A percentile compares a stretch with the other conserved stretches of the same genome.
These are phyloP conservation scores for Zophobas atratus DNA, from an alignment of 1,140 invertebrate species.

Conservation along the genomic window DNA sequence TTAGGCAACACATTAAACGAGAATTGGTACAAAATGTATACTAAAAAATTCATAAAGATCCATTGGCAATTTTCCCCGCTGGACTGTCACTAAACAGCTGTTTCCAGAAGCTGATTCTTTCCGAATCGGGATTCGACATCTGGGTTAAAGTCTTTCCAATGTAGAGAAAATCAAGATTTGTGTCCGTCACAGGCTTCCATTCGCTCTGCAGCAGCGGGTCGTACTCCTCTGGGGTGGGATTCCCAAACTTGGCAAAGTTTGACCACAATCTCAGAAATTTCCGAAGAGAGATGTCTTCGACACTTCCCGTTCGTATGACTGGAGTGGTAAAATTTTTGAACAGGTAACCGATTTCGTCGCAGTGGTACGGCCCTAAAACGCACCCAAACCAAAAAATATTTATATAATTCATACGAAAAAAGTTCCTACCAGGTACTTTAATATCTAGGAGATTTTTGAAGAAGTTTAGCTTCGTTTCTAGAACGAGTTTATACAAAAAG, in stretches of 20 bases:
- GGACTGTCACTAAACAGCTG: too few relatives aligned
- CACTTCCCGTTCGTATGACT: conserved; percentile 53
- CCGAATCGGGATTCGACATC: too few relatives aligned
- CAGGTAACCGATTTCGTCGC: conserved; percentile 75
- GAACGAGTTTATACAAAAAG: conserved; percentile 48
- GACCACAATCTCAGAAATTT: conserved; percentile 68
- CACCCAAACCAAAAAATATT: conserved; percentile 62
- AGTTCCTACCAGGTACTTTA: background rate
- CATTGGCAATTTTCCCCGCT: too few relatives aligned
- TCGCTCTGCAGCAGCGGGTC: conserved; percentile 43
- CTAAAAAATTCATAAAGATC: too few relatives aligned
- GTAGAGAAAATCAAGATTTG: conserved; percentile 69
- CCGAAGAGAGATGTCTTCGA: conserved; percentile 58
- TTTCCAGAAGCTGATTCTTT: too few relatives aligned
- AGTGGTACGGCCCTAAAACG: conserved; percentile 68
- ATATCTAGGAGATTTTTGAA: conserved; percentile 8
- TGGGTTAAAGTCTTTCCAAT: conserved; percentile 60
- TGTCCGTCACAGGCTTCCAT: conserved; percentile 70
- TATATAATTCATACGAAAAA: background rate
- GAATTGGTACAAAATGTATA: too few relatives aligned
- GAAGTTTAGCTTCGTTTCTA: conserved; percentile 42
- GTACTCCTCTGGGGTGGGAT: conserved; percentile 64
- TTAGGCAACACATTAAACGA: too few relatives aligned
- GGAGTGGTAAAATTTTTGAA: conserved; percentile 69
- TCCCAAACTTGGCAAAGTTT: conserved; percentile 59